Evolutionary conservation across 2,113 vertebrate genomes (phyloP), one percentile per base, ranked within the genome.

Genomic region (Hydrolagus affinis): DNA sequence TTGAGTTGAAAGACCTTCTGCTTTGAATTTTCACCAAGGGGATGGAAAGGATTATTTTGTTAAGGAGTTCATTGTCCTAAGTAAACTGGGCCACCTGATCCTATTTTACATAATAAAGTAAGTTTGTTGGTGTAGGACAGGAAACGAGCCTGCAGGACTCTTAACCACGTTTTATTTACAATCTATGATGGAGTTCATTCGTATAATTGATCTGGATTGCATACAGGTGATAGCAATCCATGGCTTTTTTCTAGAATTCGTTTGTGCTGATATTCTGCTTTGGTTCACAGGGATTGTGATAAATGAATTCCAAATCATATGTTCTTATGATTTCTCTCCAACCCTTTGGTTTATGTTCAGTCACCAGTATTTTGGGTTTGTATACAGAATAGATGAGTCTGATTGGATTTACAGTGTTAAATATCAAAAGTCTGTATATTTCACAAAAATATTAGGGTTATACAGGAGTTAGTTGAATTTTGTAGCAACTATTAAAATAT

Each of bases 111-210:
- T 11, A 66, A 66, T 60, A 83, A 56, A 56, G 14, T 32, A 28
- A 83, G 60, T 30, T 15, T 83, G 60, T 83, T 83, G 78, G 62
- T n/a, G 62, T 32, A 68, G 25, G 78, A 32, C 62, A 68, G 17
- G 62, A 83, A 83, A 66, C 62, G 3, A 66, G 78, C 14, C 9
- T 83, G 62, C 32, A 32, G 62, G 66, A 66, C 78, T 28, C 25
- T 56, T 56, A 83, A 83, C 60, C 23, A 83, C 62, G 25, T 23
- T 66, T 30, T 32, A n/a, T 66, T 25, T 66, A 30, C 2, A 83
- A 9, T 64, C 28, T 68, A 62, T 66, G 17, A 25, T 4, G 14
- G 25, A 68, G 78, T 30, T 60, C 28, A 11, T 10, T 66, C 3
- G 7, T 32, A 8, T 83, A 32, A 68, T 68, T 17, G 78, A 68